Evolutionary conservation across 2,797 vertebrate species (phyloP).

Genomic region (Odontamblyopus lacepedii): DNA sequence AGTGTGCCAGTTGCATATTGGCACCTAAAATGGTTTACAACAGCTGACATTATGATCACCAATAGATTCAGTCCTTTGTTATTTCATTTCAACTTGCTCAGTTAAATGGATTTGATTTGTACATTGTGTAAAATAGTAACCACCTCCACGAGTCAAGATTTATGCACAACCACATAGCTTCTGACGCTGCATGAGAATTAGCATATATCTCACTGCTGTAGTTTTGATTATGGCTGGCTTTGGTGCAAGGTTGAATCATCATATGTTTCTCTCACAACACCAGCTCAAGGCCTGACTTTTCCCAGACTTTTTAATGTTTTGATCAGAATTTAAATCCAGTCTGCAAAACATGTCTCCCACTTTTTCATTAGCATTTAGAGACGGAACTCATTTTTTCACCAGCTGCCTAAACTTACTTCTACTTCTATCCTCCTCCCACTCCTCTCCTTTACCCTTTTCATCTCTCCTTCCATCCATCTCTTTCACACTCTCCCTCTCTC

Average conservation of each 20-base stretch:
- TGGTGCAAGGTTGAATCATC: slow-evolving; percentile 3
- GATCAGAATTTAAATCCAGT: slow-evolving; percentile 12
- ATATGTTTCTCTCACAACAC: neutral
- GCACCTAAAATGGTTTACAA: neutral
- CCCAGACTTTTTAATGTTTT: neutral
- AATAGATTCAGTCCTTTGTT: neutral
- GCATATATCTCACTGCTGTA: neutral
- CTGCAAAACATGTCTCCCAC: slow-evolving; percentile 5
- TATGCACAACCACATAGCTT: neutral
- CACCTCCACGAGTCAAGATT: slow-evolving; percentile 1
- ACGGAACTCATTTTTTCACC: slow-evolving; percentile 32
- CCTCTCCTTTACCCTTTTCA: slow-evolving; percentile 31
- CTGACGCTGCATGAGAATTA: neutral
- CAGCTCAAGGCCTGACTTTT: slow-evolving; percentile 12
- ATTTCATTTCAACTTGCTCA: neutral
- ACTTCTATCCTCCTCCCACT: slow-evolving; percentile 38
- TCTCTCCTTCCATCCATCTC: slow-evolving; percentile 46
- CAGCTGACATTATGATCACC: neutral
- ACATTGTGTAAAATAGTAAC: neutral
- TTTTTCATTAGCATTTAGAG: slow-evolving; percentile 25
- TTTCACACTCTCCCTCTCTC: slow-evolving; percentile 40
- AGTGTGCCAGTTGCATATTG: neutral
- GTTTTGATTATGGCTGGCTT: neutral
- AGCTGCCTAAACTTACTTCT: slow-evolving; percentile 25
- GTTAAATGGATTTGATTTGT: neutral